A percentile compares a stretch with the other conserved stretches of the same genome.
Conservation (phyloP, 1,140 invertebrate species). For the Aethina tumida region DNA sequence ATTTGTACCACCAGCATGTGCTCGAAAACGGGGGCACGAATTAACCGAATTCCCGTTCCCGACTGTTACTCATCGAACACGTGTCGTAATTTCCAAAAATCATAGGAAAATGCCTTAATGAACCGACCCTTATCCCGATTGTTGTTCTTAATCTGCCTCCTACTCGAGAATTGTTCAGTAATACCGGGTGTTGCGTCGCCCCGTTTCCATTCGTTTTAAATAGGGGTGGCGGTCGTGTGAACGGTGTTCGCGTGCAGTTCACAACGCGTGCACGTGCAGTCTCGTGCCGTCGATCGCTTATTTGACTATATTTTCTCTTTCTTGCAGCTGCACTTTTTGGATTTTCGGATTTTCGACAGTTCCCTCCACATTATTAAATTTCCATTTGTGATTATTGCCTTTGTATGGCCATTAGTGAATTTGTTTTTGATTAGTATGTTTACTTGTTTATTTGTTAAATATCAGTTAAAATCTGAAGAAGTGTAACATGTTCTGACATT, state of each 20-base stretch:
- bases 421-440: no score
- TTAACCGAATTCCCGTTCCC: no score
- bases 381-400: no score
- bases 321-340: conserved; percentile 20
- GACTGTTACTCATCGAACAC: no score
- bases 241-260: conserved; percentile 27
- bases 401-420: no score
- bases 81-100: conserved; percentile 11
- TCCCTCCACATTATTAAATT: no score
- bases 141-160: conserved; percentile 3
- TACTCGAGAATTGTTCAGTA: not conserved
- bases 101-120: conserved; percentile 10
- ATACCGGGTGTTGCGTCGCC: conserved; percentile 8
- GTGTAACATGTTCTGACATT: no score
- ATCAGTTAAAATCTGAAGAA: no score
- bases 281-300: conserved; percentile 19
- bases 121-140: conserved; percentile 7
- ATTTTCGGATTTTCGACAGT: no score
- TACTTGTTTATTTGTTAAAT: no score
- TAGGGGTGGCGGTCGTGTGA: conserved; percentile 27
- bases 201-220: conserved; percentile 7
- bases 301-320: conserved; percentile 11
- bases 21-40: no score
- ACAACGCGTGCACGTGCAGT: conserved; percentile 26
- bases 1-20: no score